Base-by-base conservation (phyloP, 64 coral and sea anemone species). In the Montipora cactus region DNA sequence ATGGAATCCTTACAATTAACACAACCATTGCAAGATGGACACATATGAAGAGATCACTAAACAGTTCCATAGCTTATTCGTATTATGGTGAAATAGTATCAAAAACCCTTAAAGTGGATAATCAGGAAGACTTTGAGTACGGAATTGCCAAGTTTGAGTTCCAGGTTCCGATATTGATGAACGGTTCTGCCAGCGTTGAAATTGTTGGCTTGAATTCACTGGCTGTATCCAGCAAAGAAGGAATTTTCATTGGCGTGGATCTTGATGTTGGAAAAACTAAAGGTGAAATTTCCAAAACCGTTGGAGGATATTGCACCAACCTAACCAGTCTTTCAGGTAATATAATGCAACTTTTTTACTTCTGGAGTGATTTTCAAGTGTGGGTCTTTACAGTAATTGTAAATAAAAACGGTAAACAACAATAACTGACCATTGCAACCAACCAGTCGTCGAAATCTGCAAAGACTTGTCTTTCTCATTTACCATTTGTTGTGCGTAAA, bases 161-260 rank as follows among this genome's bases (percentile, higher is more conserved):
- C 16, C 46, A 81, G 47, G 53, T 67, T n/a, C 92, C 92, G 10
- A 93, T 93, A 67, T 47, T 93, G 58, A 69, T 93, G 15, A 93
- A 93, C 47, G 92, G 92, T 6, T 88, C 92, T 5, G 74, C 84
- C 0, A 59, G n/a, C 3, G 92, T 93, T 5, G 53, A 53, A 2
- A 2, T 93, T 59, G 22, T 61, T 5, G 92, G 92, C 12, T 49
- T 18, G 11, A 55, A 79, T 74, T 62, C 84, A 7, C 12, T 93
- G 3, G 10, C 18, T 11, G 44, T 93, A 11, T 55, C 47, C 7
- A 93, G 92, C 21, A 50, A 4, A 20, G 67, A 93, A 59, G 92
- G 92, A 37, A 88, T 93, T 8, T 93, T 88, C 53, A 93, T 93
- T 20, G 92, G 84, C 5, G 59, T 52, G 20, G 75, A 87, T 64